Base-by-base conservation (phyloP, 2,888 invertebrate genomes). In the Auanema sp. region DNA sequence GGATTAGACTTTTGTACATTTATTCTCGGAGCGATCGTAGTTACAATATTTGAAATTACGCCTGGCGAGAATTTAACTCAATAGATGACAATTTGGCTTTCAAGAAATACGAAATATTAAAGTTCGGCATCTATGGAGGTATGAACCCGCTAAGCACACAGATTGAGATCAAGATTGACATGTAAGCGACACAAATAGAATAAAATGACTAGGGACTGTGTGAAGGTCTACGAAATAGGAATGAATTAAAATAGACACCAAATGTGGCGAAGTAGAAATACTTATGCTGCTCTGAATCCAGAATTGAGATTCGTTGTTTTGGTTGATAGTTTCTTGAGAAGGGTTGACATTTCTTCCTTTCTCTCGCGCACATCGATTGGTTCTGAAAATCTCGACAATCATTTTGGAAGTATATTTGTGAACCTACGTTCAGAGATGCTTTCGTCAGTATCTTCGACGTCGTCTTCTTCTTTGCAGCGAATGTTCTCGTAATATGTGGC, bases 401-500 rank as follows among this genome's bases (percentile, higher is more conserved):
- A 33, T 33, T 33, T 33, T 33, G 33, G 33, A 33, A 33, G 33
- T 33, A 33, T 33, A 5, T 33, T 33, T 33, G 33, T 43, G 11
- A 53, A 65, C 62, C 59, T 49, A 62, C 62, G 49, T 57, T 61
- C 61, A 64, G 62, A 18, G 47, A 47, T 18, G 47, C 16, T 62
- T 25, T 70, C 72, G 11, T 70, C 64, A 44, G 72, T 70, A 33
- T 68, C 71, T 21, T 69, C 74, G 21, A 65, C 67, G 24, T 65
- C 72, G 23, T 60, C 56, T 21, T 54, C 42, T 52, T 72, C 77
- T n/a, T 75, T 72, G 68, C 83, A 83, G 23, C 73, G 69, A 54
- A 83, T 80, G 24, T 77, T 78, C 66, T 83, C 83, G 66, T 82
- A 83, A 67, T 83, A 82, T 43, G 76, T 76, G 24, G 81, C 80